phyloP scores from a whole-genome alignment of 2,113 vertebrate species.

The Mandrillus leucophaeus region DNA sequence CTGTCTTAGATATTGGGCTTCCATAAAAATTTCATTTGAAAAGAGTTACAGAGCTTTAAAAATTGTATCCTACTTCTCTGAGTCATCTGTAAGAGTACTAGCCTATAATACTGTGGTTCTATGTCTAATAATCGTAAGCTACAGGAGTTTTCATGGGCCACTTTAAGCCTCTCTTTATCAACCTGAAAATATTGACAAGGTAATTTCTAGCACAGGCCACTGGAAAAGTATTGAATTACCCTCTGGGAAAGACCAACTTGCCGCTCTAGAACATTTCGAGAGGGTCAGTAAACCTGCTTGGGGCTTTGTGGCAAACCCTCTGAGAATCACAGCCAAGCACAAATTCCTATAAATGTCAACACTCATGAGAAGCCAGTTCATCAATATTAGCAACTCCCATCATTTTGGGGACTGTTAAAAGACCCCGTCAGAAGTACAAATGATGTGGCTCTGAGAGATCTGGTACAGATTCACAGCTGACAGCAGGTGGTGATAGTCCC shows the following conservation, averaged over 20 bases:
- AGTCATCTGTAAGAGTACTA: neutral
- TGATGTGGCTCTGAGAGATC: neutral
- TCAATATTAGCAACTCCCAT: neutral
- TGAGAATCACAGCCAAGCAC: neutral
- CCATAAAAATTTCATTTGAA: constrained; percentile 1
- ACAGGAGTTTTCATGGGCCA: neutral
- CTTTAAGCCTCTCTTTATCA: constrained; percentile 1
- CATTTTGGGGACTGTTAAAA: neutral
- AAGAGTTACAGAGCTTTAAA: neutral
- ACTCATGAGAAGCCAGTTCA: neutral
- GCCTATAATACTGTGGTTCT: neutral
- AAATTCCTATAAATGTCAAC: constrained; percentile 37
- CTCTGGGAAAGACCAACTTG: constrained; percentile 1
- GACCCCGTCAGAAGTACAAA: neutral
- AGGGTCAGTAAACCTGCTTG: neutral
- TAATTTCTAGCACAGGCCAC: neutral
- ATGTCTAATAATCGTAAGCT: neutral
- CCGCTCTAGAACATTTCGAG: constrained; percentile 25
- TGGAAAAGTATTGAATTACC: constrained; percentile 19
- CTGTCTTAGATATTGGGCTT: neutral
- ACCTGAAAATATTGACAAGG: constrained; percentile 19
- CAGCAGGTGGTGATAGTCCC: neutral
- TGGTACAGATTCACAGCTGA: neutral
- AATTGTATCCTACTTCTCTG: neutral
- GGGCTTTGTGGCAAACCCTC: neutral